Evolutionary conservation across 2,888 invertebrate genomes (phyloP).

Genomic region (Drosophila subsilvestris): DNA sequence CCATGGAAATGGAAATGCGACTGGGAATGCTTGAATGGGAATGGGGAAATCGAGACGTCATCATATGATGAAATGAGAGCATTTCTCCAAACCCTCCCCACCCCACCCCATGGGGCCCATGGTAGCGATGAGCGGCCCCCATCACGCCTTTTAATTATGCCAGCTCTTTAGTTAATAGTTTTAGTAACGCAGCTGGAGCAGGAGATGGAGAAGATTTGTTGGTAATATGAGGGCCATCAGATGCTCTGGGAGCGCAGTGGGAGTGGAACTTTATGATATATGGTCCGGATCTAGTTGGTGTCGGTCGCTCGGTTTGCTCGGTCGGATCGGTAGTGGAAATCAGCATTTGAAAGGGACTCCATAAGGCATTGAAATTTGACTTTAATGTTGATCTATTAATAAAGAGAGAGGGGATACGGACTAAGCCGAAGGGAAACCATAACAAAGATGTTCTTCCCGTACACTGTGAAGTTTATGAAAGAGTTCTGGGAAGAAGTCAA

Average conservation of each 20-base stretch:
- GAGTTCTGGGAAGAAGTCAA: conserved; percentile 23
- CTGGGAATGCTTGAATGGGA: conserved; percentile 34
- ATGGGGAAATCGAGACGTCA: conserved; percentile 75
- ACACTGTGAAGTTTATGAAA: conserved; percentile 9
- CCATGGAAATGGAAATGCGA: conserved; percentile 29
- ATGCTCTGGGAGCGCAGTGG: conserved; percentile 5
- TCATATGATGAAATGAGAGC: conserved; percentile 72
- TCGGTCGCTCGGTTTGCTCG: no score
- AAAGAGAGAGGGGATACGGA: conserved; percentile 30
- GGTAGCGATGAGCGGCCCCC: conserved; percentile 50
- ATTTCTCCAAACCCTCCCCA: conserved; percentile 36
- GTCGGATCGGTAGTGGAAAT: conserved; percentile 51
- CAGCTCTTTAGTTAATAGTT: conserved; percentile 78
- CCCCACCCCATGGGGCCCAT: conserved; percentile 21
- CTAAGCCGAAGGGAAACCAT: conserved; percentile 39
- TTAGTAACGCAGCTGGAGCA: conserved; percentile 73
- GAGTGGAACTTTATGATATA: conserved; percentile 52
- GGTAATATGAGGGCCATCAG: conserved; percentile 42
- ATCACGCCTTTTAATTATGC: conserved; percentile 77
- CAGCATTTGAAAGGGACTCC: conserved; percentile 63
- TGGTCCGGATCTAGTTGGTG: conserved; percentile 34
- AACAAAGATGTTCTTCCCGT: conserved; percentile 31
- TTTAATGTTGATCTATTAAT: conserved; percentile 77
- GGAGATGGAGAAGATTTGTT: conserved; percentile 32
- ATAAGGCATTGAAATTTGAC: conserved; percentile 64